These are phyloP conservation scores for Hypothenemus hampei DNA, from an alignment of 1,140 invertebrate genomes.

Conservation along the genomic window DNA sequence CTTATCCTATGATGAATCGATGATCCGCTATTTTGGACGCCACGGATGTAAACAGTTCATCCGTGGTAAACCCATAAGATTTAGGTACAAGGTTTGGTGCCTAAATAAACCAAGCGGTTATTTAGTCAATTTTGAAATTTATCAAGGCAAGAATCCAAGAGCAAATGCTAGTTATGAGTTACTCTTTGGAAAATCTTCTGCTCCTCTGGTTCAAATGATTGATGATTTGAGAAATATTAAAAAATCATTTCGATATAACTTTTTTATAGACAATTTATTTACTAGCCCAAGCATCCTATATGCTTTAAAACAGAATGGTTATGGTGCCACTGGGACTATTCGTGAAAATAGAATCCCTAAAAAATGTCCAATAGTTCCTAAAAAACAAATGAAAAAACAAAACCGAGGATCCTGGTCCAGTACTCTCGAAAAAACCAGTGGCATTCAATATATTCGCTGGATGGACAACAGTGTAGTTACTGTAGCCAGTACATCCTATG, in stretches of 20 bases:
- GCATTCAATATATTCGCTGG: slow-evolving; percentile 33
- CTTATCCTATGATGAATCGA: slow-evolving; percentile 28
- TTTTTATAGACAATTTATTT: slow-evolving; percentile 39
- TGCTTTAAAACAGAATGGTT: slow-evolving; percentile 24
- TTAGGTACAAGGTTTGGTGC: slow-evolving; percentile 34
- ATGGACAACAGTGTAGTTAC: slow-evolving; percentile 38
- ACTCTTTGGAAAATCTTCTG: slow-evolving; percentile 34
- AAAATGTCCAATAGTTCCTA: slow-evolving; percentile 9
- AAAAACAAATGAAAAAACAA: slow-evolving; percentile 5
- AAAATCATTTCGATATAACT: slow-evolving; percentile 23
- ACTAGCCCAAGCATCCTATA: slow-evolving; percentile 31
- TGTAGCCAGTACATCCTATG: slow-evolving; percentile 33
- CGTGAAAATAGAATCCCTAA: slow-evolving; percentile 27
- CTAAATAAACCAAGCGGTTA: slow-evolving; percentile 20
- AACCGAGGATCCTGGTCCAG: slow-evolving; percentile 5
- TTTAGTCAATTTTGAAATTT: slow-evolving; percentile 38
- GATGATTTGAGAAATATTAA: slow-evolving; percentile 22
- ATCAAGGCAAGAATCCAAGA: slow-evolving; percentile 35
- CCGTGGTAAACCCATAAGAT: slow-evolving; percentile 36
- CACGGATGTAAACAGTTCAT: slow-evolving; percentile 38
- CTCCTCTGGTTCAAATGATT: slow-evolving; percentile 32
- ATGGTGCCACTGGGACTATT: slow-evolving; percentile 22
- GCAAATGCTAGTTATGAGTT: slow-evolving; percentile 23
- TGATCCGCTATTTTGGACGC: slow-evolving; percentile 37
- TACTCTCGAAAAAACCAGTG: slow-evolving; percentile 15